Base-by-base conservation (phyloP, 2,888 invertebrate species). In the Archips crataeganus region DNA sequence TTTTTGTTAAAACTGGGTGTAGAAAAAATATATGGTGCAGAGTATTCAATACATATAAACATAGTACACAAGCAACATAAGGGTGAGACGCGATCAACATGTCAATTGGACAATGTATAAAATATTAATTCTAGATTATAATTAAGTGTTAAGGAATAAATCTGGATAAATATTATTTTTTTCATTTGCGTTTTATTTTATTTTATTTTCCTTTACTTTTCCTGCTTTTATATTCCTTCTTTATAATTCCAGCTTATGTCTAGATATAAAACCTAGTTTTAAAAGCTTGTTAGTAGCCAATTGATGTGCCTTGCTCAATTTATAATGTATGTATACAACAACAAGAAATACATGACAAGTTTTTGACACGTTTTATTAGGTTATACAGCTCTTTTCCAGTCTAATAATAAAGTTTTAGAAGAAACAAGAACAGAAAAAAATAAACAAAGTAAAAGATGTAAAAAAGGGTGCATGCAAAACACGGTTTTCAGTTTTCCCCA, bases 71-170 rank as follows among this genome's bases (percentile, higher is more conserved):
- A 81, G 84, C 79, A 79, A 82, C 79, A 85, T 82, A 84, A 82
- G 83, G 88, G 90, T 87, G 85, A 89, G 90, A 88, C 85, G 87
- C 82, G 80, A 86, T 83, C 85, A 87, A 82, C 86, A 86, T 87
- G 89, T 91, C 87, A 82, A 87, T 88, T 90, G 89, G 93, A 92
- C 89, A 88, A 88, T 93, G 93, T 94, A 92, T 92, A 93, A 93
- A 92, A 92, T 92, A 93, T 90, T 91, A 90, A 91, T 89, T 85
- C 85, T 94, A 94, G 93, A 87, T 89, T 88, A 79, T 92, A 93
- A 91, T 90, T 93, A 87, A 92, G 86, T 90, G 89, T 91, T 94
- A 94, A 93, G 94, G 87, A 94, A 93, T 94, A 93, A 94, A 94
- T 89, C 90, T 93, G 93, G 93, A 93, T 92, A 91, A 91, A 92